phyloP scores from a whole-genome alignment of 2,797 vertebrate species.

The Astyanax mexicanus region DNA sequence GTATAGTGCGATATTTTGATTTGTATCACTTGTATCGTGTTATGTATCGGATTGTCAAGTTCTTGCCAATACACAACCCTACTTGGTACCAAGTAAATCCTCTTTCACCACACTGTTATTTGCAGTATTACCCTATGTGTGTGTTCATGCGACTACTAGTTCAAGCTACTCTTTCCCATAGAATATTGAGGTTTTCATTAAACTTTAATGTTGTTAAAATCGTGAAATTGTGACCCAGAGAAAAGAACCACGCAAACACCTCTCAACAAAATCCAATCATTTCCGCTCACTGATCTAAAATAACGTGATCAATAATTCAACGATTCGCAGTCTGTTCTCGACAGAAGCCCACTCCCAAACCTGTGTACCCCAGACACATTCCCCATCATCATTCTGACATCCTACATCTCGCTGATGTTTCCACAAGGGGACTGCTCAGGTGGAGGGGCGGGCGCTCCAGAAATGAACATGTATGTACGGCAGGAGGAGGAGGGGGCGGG shows the following conservation, averaged over 20 bases:
- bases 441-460: slow-evolving; percentile 1
- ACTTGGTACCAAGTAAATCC: no score
- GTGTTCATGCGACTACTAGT: no score
- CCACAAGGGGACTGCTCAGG: slow-evolving; percentile 5
- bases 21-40: no score
- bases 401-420: slow-evolving; percentile 47
- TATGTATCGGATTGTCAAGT: no score
- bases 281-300: slow-evolving; percentile 57
- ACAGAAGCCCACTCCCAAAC: slow-evolving; percentile 26
- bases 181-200: no score
- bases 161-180: no score
- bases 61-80: no score
- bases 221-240: slow-evolving; percentile 41
- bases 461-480: slow-evolving; percentile 5
- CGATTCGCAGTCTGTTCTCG: slow-evolving; percentile 42
- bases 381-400: slow-evolving; percentile 43
- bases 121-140: no score
- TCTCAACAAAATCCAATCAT: slow-evolving; percentile 53
- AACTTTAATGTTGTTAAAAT: slow-evolving; percentile 59
- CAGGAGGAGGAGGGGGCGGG: slow-evolving; percentile 16
- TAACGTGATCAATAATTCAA: slow-evolving; percentile 67
- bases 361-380: slow-evolving; percentile 45
- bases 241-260: slow-evolving; percentile 21
- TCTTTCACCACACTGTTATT: no score
- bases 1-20: no score